These are phyloP conservation scores for Sebastes kiyomatsui DNA, from an alignment of 2,797 vertebrate species.

Conservation along the genomic window DNA sequence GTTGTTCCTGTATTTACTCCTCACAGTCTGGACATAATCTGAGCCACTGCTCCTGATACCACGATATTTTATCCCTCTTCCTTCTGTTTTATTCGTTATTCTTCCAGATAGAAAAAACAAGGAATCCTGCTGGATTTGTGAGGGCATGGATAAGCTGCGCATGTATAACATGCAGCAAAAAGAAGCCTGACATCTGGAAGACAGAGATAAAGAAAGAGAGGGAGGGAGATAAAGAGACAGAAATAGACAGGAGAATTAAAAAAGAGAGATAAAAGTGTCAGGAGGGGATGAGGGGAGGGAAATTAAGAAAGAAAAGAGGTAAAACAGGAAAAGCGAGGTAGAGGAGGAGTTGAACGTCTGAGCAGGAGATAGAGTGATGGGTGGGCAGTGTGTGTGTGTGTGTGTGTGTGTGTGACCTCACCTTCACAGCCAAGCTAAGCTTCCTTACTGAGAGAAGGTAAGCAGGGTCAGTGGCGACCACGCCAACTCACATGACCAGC, in stretches of 20 bases:
- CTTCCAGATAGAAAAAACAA: slow-evolving; percentile 31
- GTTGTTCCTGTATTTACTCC: slow-evolving; percentile 33
- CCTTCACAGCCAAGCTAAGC: slow-evolving; percentile 79
- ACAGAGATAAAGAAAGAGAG: slow-evolving; percentile 26
- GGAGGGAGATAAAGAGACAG: slow-evolving; percentile 36
- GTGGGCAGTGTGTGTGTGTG: slow-evolving; percentile 1
- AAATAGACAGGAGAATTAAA: slow-evolving; percentile 44
- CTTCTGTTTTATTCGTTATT: slow-evolving; percentile 32
- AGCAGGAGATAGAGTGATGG: slow-evolving; percentile 33
- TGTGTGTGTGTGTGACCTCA: slow-evolving; percentile 40
- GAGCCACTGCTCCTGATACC: slow-evolving; percentile 10
- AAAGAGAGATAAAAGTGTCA: slow-evolving; percentile 29
- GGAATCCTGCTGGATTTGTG: slow-evolving; percentile 33
- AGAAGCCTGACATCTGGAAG: slow-evolving; percentile 47
- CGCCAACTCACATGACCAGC: slow-evolving; percentile 78
- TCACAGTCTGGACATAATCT: slow-evolving; percentile 33
- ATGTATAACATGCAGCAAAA: slow-evolving; percentile 44
- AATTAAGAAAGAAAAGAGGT: neutral
- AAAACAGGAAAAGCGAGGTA: neutral
- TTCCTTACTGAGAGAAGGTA: slow-evolving; percentile 71
- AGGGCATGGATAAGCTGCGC: slow-evolving; percentile 58
- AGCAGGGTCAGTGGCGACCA: slow-evolving; percentile 79
- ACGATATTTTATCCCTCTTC: slow-evolving; percentile 4
- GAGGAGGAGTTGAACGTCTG: slow-evolving; percentile 8
- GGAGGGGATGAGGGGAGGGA: slow-evolving; percentile 7